Evolutionary conservation across 2,113 vertebrate species (phyloP).

Genomic region (Catagonus wagneri): DNA sequence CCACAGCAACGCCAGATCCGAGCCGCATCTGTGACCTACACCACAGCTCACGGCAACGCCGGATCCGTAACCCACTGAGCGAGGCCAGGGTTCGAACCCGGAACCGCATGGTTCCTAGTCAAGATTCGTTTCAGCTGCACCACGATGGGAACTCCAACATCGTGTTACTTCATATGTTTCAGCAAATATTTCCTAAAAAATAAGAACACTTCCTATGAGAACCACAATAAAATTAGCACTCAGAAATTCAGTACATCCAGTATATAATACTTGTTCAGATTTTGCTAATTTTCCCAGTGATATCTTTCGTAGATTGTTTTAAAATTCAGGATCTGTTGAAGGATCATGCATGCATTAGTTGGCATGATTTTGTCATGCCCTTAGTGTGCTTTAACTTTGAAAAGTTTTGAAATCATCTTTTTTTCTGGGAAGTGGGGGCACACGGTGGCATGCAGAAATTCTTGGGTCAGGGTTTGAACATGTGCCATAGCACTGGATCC

Average conservation of each 20-base stretch:
- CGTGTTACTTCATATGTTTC: slow-evolving; percentile 8
- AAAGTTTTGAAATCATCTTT: slow-evolving; percentile 6
- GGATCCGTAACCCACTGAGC: too few relatives aligned
- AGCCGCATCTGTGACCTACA: too few relatives aligned
- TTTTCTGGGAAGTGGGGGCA: too few relatives aligned
- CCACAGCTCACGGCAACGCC: too few relatives aligned
- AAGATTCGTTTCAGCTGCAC: too few relatives aligned
- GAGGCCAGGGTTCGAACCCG: too few relatives aligned
- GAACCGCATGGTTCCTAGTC: too few relatives aligned
- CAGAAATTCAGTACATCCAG: neutral
- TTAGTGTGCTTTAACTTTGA: slow-evolving; percentile 43
- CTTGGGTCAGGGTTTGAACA: too few relatives aligned
- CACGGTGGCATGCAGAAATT: too few relatives aligned
- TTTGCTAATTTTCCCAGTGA: neutral
- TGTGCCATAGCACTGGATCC: too few relatives aligned
- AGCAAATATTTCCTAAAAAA: slow-evolving; percentile 42
- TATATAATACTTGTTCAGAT: neutral
- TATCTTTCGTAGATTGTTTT: neutral
- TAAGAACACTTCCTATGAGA: neutral
- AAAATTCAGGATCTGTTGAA: neutral
- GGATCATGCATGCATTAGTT: neutral
- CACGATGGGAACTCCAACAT: too few relatives aligned
- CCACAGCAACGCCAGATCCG: too few relatives aligned
- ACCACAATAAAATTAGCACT: neutral
- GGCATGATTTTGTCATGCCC: neutral